Percentiles rank a stretch among this genome's conserved stretches.
These are phyloP conservation scores for Hoplostethus atlanticus DNA, from an alignment of 2,797 vertebrate species.

Conservation along the genomic window DNA sequence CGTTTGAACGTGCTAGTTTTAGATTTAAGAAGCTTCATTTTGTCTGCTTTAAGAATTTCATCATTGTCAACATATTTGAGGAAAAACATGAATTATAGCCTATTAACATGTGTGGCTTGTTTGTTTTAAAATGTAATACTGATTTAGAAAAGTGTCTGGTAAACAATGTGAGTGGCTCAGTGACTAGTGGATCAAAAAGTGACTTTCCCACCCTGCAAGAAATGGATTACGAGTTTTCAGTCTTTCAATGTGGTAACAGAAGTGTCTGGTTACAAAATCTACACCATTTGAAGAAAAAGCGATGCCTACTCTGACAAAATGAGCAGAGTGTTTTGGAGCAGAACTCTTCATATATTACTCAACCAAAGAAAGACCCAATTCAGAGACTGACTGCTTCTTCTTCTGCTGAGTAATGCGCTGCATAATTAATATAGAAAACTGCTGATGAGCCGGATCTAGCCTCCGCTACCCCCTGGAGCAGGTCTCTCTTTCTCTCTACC, in stretches of 20 bases:
- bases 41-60: too few relatives aligned
- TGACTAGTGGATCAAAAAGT: too few relatives aligned
- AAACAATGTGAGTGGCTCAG: constrained; percentile 37
- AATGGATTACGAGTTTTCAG: not conserved
- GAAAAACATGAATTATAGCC: too few relatives aligned
- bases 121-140: too few relatives aligned
- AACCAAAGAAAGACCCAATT: constrained; percentile 15
- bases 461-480: constrained; percentile 46
- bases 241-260: constrained; percentile 17
- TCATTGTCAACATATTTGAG: too few relatives aligned
- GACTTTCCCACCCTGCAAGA: not conserved
- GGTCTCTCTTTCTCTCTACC: constrained; percentile 22
- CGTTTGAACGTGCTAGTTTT: too few relatives aligned
- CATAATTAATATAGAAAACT: constrained; percentile 60
- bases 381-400: constrained; percentile 12
- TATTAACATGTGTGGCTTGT: too few relatives aligned
- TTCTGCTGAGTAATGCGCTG: constrained; percentile 42
- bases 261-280: too few relatives aligned
- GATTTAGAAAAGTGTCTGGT: not conserved
- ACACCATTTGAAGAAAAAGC: too few relatives aligned
- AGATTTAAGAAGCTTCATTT: too few relatives aligned
- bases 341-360: not conserved
- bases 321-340: not conserved
- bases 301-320: too few relatives aligned
- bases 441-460: constrained; percentile 61